Evolutionary conservation across 2,113 vertebrate species (phyloP), one percentile per base, ranked within the genome.

Genomic region (Ictidomys tridecemlineatus): DNA sequence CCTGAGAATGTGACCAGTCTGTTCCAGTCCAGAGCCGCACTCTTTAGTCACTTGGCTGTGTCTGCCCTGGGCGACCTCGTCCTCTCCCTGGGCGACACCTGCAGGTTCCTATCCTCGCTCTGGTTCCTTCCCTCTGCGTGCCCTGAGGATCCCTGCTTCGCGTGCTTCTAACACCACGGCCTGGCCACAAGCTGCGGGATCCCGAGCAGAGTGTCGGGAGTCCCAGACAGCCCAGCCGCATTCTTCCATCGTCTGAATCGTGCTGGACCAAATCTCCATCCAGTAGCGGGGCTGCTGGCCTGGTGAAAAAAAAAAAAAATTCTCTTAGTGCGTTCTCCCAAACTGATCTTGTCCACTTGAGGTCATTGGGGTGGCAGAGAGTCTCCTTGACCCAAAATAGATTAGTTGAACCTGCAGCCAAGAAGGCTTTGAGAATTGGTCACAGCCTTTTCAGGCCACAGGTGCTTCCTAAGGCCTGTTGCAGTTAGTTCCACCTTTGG

Each of bases 371-470:
- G 42, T 92, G 84, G 87, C 70, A 78, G 93, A 67, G 72, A 77
- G 83, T 95, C 92, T 89, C 95, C 90, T 97, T 96, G 92, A 97
- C 85, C 93, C 80, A 70, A 97, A 96, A 90, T 84, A 91, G 92
- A 92, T 58, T 80, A 45, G 85, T 58, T 13, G 51, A n/a, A 92
- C 79, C 74, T 77, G 93, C 76, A 22, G 94, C 84, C 94, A 45
- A 77, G 76, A 61, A n/a, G 86, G 84, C 84, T 53, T 78, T 63
- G 93, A 82, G 85, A 91, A 85, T 91, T 77, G 78, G 82, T 58
- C 28, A 53, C 39, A 93, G 90, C 39, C 53, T 72, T 51, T 84
- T 26, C 63, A 72, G 96, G 86, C 92, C 80, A 98, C 97, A 98
- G 96, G 97, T 98, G 94, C 94, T 83, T 83, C 79, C 45, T 13